phyloP scores from a whole-genome alignment of 2,888 invertebrate species.

The Selenia dentaria region DNA sequence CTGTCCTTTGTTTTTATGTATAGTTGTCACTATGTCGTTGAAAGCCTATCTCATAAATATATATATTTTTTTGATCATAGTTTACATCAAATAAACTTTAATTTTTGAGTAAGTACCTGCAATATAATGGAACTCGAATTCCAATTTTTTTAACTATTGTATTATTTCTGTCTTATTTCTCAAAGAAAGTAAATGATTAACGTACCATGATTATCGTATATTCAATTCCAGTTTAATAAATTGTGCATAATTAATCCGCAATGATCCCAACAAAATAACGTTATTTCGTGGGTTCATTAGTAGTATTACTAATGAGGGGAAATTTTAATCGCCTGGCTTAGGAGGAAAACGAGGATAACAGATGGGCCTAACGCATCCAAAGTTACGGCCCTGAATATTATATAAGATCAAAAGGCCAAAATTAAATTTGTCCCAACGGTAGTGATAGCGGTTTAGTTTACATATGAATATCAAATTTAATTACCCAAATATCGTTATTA shows the following conservation, averaged over 20 bases:
- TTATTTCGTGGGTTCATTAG: background rate
- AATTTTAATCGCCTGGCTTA: constrained; percentile 53
- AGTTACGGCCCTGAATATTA: constrained; percentile 58
- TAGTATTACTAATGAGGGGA: constrained; percentile 43
- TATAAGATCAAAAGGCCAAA: constrained; percentile 61
- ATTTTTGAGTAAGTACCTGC: too few relatives aligned
- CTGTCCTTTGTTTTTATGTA: too few relatives aligned
- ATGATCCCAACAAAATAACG: constrained; percentile 37
- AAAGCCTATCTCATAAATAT: too few relatives aligned
- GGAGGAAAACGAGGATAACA: constrained; percentile 40
- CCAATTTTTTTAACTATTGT: too few relatives aligned
- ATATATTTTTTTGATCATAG: too few relatives aligned
- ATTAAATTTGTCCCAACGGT: constrained; percentile 57
- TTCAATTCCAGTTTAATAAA: too few relatives aligned
- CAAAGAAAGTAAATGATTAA: too few relatives aligned
- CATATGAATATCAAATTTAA: constrained; percentile 63
- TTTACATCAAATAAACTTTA: too few relatives aligned
- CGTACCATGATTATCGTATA: too few relatives aligned
- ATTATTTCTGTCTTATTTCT: too few relatives aligned
- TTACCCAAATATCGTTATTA: constrained; percentile 38
- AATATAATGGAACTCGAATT: too few relatives aligned
- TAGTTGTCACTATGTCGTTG: too few relatives aligned
- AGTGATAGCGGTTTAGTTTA: constrained; percentile 53
- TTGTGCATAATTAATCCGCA: constrained; percentile 21
- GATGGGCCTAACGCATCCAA: constrained; percentile 50